A percentile compares a stretch with the other conserved stretches of the same genome.
Evolutionary conservation across 2,888 invertebrate genomes (phyloP).

Genomic region (Ophioninae sp.): DNA sequence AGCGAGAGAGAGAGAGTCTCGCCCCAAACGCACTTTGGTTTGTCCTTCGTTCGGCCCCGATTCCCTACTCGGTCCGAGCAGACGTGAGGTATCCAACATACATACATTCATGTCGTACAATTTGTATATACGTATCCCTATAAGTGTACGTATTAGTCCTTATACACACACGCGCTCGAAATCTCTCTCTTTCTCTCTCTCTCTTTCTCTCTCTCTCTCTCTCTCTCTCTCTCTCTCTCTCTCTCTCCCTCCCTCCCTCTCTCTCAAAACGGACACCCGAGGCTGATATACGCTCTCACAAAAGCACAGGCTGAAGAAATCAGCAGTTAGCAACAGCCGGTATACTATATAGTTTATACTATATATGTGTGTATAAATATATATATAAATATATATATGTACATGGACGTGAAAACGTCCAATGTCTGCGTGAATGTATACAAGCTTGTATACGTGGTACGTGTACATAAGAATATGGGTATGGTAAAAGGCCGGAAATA

Average conservation of each 20-base stretch:
- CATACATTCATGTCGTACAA: background rate
- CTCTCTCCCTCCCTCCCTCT: no score
- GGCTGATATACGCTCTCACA: constrained; percentile 21
- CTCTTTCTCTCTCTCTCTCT: no score
- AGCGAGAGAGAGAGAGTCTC: constrained; percentile 36
- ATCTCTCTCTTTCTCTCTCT: no score
- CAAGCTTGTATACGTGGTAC: background rate
- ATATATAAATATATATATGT: constrained; percentile 17
- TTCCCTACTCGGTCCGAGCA: constrained; percentile 66
- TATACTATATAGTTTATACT: constrained; percentile 29
- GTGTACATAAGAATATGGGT: background rate
- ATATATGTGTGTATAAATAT: constrained; percentile 20
- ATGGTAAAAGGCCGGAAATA: constrained; percentile 72
- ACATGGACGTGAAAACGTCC: background rate
- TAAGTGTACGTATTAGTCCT: background rate
- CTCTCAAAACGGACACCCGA: background rate
- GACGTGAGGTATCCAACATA: constrained; percentile 29
- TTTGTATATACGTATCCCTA: background rate
- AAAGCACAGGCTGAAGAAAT: constrained; percentile 45
- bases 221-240: no score
- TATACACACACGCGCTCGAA: background rate
- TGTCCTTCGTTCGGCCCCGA: constrained; percentile 72
- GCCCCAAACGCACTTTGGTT: constrained; percentile 67
- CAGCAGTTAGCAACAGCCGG: constrained; percentile 62
- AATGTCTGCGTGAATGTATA: no score